Evolutionary conservation across 2,888 invertebrate genomes (phyloP).

Genomic region (Leucoma salicis): DNA sequence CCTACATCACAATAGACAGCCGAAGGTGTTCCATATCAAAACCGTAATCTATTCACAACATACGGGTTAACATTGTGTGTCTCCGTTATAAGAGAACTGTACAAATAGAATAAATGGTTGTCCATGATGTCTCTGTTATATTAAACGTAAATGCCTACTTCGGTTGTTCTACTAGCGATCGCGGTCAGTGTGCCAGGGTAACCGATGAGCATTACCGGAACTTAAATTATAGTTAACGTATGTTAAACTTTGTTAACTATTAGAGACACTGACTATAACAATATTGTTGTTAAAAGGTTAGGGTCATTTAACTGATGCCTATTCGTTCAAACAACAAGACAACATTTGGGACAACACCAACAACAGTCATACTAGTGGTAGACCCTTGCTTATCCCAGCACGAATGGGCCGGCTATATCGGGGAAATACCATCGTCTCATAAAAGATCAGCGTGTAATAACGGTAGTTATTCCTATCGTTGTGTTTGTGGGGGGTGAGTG

Average conservation of each 20-base stretch:
- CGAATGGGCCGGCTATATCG: too few species aligned
- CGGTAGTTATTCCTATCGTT: too few species aligned
- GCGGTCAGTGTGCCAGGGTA: conserved; percentile 77
- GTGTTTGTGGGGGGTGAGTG: too few species aligned
- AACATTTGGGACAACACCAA: too few species aligned
- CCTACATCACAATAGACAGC: conserved; percentile 20
- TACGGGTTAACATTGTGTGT: conserved; percentile 14
- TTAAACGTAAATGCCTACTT: conserved; percentile 51
- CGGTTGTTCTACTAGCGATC: conserved; percentile 56
- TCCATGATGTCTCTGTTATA: conserved; percentile 35
- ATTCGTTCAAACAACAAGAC: too few species aligned
- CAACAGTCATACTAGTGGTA: too few species aligned
- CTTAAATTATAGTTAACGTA: conserved; percentile 48
- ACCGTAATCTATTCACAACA: conserved; percentile 5
- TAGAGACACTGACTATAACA: too few species aligned
- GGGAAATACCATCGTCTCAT: too few species aligned
- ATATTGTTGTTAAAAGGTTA: too few species aligned
- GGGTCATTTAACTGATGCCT: too few species aligned
- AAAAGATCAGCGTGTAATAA: too few species aligned
- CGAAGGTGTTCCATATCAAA: conserved; percentile 13
- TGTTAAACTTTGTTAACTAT: conserved; percentile 29
- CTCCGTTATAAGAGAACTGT: conserved; percentile 21
- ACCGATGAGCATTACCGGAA: conserved; percentile 68
- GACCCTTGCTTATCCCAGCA: too few species aligned
- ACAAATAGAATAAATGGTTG: conserved; percentile 27